Percentiles rank a stretch among this genome's conserved stretches.
These are phyloP conservation scores for Scopus umbretta DNA, from an alignment of 2,113 vertebrate species.

Conservation along the genomic window DNA sequence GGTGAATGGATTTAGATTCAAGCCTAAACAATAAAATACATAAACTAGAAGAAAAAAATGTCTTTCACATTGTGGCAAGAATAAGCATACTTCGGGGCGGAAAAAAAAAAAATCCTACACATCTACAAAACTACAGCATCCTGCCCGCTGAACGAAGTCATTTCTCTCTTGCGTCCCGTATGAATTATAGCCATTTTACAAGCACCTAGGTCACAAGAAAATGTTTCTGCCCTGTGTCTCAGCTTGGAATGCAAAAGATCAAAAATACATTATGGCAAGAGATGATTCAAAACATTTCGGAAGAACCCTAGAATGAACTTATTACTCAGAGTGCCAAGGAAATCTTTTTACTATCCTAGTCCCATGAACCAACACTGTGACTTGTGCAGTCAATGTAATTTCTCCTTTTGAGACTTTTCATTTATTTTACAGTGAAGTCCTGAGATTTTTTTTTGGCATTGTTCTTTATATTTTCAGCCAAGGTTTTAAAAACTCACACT, in stretches of 20 bases:
- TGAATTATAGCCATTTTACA: neutral
- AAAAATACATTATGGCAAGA: neutral
- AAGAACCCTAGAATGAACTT: neutral
- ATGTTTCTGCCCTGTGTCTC: neutral
- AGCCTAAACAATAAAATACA: neutral
- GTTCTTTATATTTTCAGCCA: neutral
- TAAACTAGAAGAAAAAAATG: neutral
- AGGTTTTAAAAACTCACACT: conserved; percentile 7
- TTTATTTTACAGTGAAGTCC: neutral
- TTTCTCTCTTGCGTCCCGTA: neutral
- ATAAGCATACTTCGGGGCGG: neutral
- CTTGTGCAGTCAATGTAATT: neutral
- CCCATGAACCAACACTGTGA: neutral
- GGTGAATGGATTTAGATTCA: neutral
- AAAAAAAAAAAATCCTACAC: neutral
- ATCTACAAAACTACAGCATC: too few species aligned
- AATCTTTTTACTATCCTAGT: neutral
- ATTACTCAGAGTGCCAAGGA: neutral
- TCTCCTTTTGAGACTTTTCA: neutral
- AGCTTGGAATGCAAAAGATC: neutral
- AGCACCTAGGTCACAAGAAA: neutral
- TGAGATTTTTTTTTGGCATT: neutral
- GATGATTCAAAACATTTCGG: neutral
- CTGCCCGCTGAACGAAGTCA: neutral
- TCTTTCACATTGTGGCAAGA: neutral